Evolutionary conservation across 2,797 vertebrate species (phyloP).

Genomic region (Cyprinella venusta): DNA sequence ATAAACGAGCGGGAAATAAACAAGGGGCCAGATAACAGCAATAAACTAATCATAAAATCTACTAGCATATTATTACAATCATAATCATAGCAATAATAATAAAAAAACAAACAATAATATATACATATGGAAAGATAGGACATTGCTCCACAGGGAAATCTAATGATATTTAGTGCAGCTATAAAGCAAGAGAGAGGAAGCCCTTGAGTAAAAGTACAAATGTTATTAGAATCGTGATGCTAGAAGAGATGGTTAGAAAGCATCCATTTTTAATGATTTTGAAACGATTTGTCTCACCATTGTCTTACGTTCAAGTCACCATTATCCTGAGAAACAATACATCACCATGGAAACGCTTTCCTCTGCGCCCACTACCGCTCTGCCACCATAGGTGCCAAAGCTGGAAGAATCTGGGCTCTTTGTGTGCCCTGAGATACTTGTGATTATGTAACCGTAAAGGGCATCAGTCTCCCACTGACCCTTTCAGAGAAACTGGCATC

Average conservation of each 20-base stretch:
- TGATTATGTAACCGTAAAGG: conserved; percentile 54
- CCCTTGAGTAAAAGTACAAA: background rate
- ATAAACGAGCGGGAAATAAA: no score
- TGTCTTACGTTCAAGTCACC: background rate
- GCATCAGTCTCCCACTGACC: conserved; percentile 53
- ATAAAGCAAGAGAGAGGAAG: background rate
- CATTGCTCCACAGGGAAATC: background rate
- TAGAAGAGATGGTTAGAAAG: background rate
- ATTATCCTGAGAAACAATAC: conserved; percentile 46
- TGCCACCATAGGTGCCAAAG: conserved; percentile 51
- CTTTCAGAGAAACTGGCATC: conserved; percentile 47
- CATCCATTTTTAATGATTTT: background rate
- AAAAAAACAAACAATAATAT: background rate
- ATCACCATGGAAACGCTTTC: conserved; percentile 55
- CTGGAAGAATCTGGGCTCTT: conserved; percentile 38
- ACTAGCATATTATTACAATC: background rate
- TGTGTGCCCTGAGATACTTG: conserved; percentile 29
- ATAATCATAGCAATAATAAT: conserved; percentile 1
- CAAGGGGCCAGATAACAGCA: background rate
- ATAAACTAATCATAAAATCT: background rate
- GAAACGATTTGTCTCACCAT: background rate
- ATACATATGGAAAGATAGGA: background rate
- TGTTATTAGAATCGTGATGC: background rate
- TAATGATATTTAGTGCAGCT: conserved; percentile 2
- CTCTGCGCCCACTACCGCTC: conserved; percentile 46